phyloP scores from a whole-genome alignment of 2,113 vertebrate species.

The Leptodactylus fuscus region DNA sequence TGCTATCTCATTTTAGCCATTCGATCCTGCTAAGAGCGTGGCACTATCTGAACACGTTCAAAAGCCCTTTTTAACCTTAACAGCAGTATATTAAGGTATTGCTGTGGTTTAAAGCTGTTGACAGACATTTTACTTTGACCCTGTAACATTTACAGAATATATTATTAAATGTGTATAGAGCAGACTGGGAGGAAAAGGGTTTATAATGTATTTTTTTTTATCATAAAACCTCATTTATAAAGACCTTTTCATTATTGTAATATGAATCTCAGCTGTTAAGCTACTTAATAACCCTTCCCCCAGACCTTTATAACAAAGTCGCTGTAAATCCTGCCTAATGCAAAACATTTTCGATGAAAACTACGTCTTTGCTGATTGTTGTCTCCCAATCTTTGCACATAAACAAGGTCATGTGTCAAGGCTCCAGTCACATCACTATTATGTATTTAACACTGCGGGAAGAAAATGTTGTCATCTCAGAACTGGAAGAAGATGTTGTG shows the following conservation, averaged over 20 bases:
- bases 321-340: neutral
- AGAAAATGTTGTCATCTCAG: neutral
- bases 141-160: conserved; percentile 26
- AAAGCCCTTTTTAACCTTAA: conserved; percentile 39
- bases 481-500: neutral
- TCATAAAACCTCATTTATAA: conserved; percentile 3
- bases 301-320: neutral
- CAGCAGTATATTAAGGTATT: conserved; percentile 31
- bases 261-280: conserved; percentile 9
- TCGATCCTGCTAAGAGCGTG: conserved; percentile 16
- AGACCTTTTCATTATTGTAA: neutral
- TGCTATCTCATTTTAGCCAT: conserved; percentile 39
- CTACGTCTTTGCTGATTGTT: conserved; percentile 1
- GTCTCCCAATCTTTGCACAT: neutral
- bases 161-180: neutral
- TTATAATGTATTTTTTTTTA: neutral
- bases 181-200: neutral
- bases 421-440: neutral
- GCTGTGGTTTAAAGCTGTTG: conserved; percentile 24
- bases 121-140: conserved; percentile 19
- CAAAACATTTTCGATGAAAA: neutral
- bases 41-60: conserved; percentile 18
- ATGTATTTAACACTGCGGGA: neutral
- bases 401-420: conserved; percentile 9
- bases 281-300: neutral